Base-by-base conservation (phyloP, 2,113 vertebrate genomes). In the Oreotrochilus melanogaster region DNA sequence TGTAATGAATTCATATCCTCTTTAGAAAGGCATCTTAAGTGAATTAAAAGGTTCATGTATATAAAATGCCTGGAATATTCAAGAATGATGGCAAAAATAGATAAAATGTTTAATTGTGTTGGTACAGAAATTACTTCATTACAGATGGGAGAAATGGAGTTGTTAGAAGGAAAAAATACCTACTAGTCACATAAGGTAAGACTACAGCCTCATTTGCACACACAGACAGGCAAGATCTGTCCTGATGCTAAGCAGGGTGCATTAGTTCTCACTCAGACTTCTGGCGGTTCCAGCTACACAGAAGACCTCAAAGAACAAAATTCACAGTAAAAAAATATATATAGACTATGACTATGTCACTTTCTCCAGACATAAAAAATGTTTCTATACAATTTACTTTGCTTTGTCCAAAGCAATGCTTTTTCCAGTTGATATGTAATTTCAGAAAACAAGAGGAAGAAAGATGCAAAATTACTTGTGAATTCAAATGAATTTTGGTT, bases 21-120 rank as follows among this genome's bases (percentile, higher is more conserved):
- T 45, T 54, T 85, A 91, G 66, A 88, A 95, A 92, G 51, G 18
- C 33, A 89, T 85, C 62, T 73, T 61, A 85, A 94, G 60, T 76
- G 66, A 96, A 82, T 92, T 82, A 82, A 76, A 94, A 89, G 18
- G n/a, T 75, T 95, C 30, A 45, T 39, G 45, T 80, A 89, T 86
- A 73, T 69, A 93, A 72, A 88, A 89, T 79, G 48, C 66, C 74
- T 85, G 58, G 11, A 86, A 86, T 89, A 70, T 57, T 91, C 50
- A 83, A 82, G 64, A 31, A 62, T 69, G 53, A 43, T 61, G 33
- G 53, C n/a, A 86, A 91, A 95, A 79, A 84, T 85, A 58, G 65
- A 76, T 35, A 9, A 70, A 81, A 91, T 87, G 54, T 87, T 18
- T 67, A 75, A 61, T 78, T 61, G 22, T 88, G 8, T 66, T 76